A percentile compares a stretch with the other conserved stretches of the same genome.
Conservation (phyloP, 2,888 invertebrate species). For the Melitaea athalia region DNA sequence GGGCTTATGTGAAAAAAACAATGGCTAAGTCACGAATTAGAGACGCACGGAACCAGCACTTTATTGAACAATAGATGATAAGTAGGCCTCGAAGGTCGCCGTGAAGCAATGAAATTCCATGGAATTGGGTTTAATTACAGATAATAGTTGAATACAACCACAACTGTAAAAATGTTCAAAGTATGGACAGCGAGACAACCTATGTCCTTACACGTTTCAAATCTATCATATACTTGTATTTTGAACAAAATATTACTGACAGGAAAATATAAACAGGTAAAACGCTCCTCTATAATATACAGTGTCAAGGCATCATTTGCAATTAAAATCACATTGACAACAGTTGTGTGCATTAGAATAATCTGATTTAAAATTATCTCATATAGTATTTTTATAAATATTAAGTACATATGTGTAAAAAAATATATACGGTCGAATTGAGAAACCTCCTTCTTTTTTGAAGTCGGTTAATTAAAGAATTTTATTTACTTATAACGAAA, state of each 20-base stretch:
- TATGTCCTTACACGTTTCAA: background rate
- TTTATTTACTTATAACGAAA: no score
- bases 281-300: background rate
- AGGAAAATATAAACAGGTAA: constrained; percentile 3
- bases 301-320: constrained; percentile 5
- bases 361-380: background rate
- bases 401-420: no score
- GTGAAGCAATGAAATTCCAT: constrained; percentile 26
- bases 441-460: no score
- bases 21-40: constrained; percentile 70
- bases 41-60: constrained; percentile 67
- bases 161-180: no score
- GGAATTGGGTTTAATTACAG: constrained; percentile 19
- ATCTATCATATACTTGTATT: background rate
- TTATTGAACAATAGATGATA: constrained; percentile 73
- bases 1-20: constrained; percentile 66
- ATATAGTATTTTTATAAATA: no score
- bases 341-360: background rate
- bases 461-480: no score
- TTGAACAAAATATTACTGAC: background rate
- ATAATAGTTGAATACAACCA: background rate
- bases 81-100: constrained; percentile 71
- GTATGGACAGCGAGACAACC: background rate
- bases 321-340: constrained; percentile 7
- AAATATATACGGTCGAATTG: no score